Conservation (phyloP, 1,140 invertebrate genomes). For the Diabrotica undecimpunctata region DNA sequence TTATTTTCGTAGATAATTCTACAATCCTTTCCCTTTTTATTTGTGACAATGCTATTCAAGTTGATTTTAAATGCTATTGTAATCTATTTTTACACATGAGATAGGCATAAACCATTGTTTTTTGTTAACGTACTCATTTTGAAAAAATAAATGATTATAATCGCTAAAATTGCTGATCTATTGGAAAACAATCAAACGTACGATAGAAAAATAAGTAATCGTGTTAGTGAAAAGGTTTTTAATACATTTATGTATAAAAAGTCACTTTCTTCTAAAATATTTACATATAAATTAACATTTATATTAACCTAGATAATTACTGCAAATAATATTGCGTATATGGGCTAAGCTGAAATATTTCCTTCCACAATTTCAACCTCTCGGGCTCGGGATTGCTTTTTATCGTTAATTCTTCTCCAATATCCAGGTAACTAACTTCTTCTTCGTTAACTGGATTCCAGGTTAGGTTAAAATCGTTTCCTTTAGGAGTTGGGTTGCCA, state of each 20-base stretch:
- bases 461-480: neutral
- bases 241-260: too few species aligned
- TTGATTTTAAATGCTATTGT: too few species aligned
- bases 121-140: too few species aligned
- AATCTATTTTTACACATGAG: too few species aligned
- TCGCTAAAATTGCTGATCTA: neutral
- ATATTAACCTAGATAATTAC: neutral
- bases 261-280: neutral
- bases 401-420: conserved; percentile 14
- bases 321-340: neutral
- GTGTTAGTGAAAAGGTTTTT: neutral
- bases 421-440: conserved; percentile 15
- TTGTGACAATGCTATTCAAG: too few species aligned
- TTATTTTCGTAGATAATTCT: too few species aligned
- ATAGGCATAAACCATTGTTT: too few species aligned
- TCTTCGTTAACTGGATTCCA: conserved; percentile 16
- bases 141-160: too few species aligned
- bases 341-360: conserved; percentile 6
- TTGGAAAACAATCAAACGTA: neutral
- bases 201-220: neutral
- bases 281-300: neutral
- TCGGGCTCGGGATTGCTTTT: neutral
- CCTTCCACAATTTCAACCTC: conserved; percentile 6
- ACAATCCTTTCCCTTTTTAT: too few species aligned
- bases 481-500: conserved; percentile 20